phyloP scores from a whole-genome alignment of 2,797 vertebrate genomes.

The Pitangus sulphuratus region DNA sequence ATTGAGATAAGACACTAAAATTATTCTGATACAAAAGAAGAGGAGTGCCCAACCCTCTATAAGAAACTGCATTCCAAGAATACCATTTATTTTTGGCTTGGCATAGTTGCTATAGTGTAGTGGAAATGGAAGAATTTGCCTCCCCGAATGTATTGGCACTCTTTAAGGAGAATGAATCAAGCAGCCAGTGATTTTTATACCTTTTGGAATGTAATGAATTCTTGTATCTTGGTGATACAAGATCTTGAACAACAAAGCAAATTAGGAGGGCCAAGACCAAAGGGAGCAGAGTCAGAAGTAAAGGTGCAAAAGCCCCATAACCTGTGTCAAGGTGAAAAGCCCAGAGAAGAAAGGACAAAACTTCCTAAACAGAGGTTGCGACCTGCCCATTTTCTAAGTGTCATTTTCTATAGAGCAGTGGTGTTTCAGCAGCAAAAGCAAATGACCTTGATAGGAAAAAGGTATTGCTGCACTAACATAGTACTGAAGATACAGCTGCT shows the following conservation, averaged over 20 bases:
- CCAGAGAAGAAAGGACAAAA: not conserved
- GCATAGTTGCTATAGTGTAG: fast-evolving
- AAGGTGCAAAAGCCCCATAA: not conserved
- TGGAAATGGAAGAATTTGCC: not conserved
- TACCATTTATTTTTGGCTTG: not conserved
- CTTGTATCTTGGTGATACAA: not conserved
- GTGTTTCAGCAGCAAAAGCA: not conserved
- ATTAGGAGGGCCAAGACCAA: not conserved
- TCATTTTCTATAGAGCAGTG: not conserved
- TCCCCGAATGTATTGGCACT: not conserved
- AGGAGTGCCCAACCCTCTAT: not conserved
- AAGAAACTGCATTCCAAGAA: not conserved
- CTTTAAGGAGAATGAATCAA: not conserved
- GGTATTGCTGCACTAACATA: not conserved
- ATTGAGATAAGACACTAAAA: not conserved
- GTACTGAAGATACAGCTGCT: not conserved
- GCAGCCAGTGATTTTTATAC: not conserved
- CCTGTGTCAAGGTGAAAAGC: not conserved
- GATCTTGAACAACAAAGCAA: not conserved
- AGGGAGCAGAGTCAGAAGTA: not conserved
- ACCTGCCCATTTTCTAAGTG: not conserved
- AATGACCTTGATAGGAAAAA: not conserved
- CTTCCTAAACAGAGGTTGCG: fast-evolving
- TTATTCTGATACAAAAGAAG: not conserved
- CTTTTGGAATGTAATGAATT: not conserved